Base-by-base conservation (phyloP, 2,888 invertebrate genomes). In the Cryptocephalus primarius region DNA sequence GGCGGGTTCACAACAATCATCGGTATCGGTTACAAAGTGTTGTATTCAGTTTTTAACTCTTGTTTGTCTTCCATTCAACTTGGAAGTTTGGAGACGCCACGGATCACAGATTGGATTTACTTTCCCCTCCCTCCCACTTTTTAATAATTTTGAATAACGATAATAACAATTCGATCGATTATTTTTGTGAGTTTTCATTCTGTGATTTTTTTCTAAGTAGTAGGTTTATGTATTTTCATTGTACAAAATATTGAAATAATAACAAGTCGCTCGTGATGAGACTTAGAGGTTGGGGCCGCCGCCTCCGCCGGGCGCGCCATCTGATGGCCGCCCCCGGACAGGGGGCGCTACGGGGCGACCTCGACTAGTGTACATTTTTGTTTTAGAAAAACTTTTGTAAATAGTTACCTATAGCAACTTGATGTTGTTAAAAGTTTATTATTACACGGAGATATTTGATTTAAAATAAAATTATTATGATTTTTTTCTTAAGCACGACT, bases 121-220 rank as follows among this genome's bases (percentile, higher is more conserved):
- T 4, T 22, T 22, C 3, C 22, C 22, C 22, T 22, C 22, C 22
- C 22, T 22, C 22, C 22, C 22, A 22, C 22, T 22, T 55, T 55
- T 54, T 13, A 13, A 14, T 40, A 2, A n/a, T 13, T 40, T n/a
- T 10, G 8, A 10, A 40, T 36, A 36, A 50, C 55, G n/a, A 52
- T 57, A 52, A 41, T 50, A 50, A 50, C 55, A 45, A 52, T 58
- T 56, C 53, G 53, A 56, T 59, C 57, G 53, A 56, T 59, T 58
- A 55, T 61, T 66, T 65, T 66, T 65, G 65, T 67, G 65, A 67
- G 64, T 65, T 65, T 65, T 62, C 55, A 67, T 66, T 66, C 67
- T 68, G 67, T 67, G 67, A 67, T 67, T 65, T 65, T 65, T 65
- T 65, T 13, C 10, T 40, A 14, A 10, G 10, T 65, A 63, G 63